A percentile compares a stretch with the other conserved stretches of the same genome.
Evolutionary conservation across 2,888 invertebrate genomes (phyloP).

Genomic region (Caenorhabditis sp.): DNA sequence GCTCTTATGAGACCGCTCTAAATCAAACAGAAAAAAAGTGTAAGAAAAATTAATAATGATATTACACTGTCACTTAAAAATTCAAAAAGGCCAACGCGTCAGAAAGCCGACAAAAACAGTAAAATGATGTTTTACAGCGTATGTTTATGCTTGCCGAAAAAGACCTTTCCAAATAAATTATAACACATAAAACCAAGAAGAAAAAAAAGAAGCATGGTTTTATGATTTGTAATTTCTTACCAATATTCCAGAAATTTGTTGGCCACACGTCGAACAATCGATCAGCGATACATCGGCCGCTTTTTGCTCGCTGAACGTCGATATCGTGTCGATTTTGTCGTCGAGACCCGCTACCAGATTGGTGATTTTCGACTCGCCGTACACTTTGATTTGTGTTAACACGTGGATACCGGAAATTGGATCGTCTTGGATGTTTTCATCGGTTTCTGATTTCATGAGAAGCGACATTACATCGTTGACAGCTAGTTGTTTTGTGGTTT

Average conservation of each 20-base stretch:
- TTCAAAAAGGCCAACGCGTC: not conserved
- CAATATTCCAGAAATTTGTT: conserved; percentile 32
- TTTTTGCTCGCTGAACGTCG: conserved; percentile 20
- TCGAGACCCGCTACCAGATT: conserved; percentile 22
- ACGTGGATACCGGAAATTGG: conserved; percentile 16
- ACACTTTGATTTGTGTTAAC: conserved; percentile 34
- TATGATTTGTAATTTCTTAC: not conserved
- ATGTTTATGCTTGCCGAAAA: not conserved
- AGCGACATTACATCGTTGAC: conserved; percentile 33
- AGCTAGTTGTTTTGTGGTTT: conserved; percentile 17
- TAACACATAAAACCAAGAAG: not conserved
- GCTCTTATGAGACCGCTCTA: too few relatives aligned
- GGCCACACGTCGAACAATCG: conserved; percentile 43
- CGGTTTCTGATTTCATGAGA: conserved; percentile 19
- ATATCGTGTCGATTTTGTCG: conserved; percentile 18
- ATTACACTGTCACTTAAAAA: conserved; percentile 1
- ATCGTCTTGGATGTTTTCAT: conserved; percentile 9
- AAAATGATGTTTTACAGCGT: not conserved
- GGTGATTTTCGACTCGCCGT: conserved; percentile 33
- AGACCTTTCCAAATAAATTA: conserved; percentile 2
- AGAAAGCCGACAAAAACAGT: too few relatives aligned
- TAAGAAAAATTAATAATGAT: conserved; percentile 7
- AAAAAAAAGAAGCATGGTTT: not conserved
- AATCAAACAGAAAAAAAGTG: too few relatives aligned
- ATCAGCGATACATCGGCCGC: conserved; percentile 29